phyloP scores from a whole-genome alignment of 2,888 invertebrate genomes.

The Didymodactylos carnosus region DNA sequence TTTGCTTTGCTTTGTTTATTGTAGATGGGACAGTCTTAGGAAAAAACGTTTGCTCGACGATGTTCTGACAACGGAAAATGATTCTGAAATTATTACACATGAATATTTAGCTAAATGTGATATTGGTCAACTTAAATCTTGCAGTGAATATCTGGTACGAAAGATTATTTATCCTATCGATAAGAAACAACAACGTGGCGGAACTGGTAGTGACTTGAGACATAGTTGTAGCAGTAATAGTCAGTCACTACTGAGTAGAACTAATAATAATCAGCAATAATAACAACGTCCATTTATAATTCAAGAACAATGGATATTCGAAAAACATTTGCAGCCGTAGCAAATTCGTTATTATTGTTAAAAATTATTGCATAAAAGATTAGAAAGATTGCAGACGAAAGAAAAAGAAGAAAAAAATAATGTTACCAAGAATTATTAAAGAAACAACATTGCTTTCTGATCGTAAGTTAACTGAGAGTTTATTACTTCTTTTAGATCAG shows the following conservation, averaged over 20 bases:
- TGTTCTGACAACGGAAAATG: background rate
- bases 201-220: too few relatives aligned
- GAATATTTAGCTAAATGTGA: background rate
- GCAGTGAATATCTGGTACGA: background rate
- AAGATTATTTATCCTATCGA: background rate
- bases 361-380: background rate
- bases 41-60: background rate
- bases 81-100: background rate
- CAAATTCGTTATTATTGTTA: background rate
- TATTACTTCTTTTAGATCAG: too few relatives aligned
- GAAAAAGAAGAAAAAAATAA: background rate
- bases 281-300: too few relatives aligned
- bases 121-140: background rate
- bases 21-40: too few relatives aligned
- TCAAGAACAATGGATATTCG: background rate
- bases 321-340: background rate
- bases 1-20: too few relatives aligned
- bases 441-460: background rate
- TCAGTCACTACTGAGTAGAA: too few relatives aligned
- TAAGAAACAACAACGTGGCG: too few relatives aligned
- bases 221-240: too few relatives aligned
- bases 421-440: background rate
- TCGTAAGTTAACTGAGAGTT: too few relatives aligned
- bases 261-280: background rate
- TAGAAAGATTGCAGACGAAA: too few relatives aligned